Percentiles rank a stretch among this genome's conserved stretches.
Conservation (phyloP, 1,140 invertebrate genomes). For the Halictus rubicundus region DNA sequence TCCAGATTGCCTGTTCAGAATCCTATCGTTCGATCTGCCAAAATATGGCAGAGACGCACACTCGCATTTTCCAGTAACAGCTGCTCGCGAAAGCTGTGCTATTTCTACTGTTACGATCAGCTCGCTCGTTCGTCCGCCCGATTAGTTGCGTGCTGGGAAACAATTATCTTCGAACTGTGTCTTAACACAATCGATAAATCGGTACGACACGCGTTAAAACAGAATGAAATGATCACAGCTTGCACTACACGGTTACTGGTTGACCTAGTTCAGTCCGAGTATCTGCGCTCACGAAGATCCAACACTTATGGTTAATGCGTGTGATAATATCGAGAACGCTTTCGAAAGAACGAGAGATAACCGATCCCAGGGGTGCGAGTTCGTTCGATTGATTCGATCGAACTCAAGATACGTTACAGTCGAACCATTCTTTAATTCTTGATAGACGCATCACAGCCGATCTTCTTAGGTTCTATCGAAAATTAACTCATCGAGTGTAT, state of each 20-base stretch:
- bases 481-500: slow-evolving; percentile 9
- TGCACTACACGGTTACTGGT: slow-evolving; percentile 14
- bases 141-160: not conserved
- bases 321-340: not conserved
- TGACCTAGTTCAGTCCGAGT: slow-evolving; percentile 24
- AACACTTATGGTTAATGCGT: slow-evolving; percentile 28
- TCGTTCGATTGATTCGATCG: not conserved
- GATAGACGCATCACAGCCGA: not conserved
- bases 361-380: not conserved
- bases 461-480: not conserved
- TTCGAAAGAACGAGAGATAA: not conserved
- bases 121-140: not conserved
- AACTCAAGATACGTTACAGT: not conserved
- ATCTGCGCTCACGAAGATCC: slow-evolving; percentile 24
- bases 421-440: not conserved
- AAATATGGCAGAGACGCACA: slow-evolving; percentile 42
- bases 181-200: not conserved
- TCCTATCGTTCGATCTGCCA: slow-evolving; percentile 17
- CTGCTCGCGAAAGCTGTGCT: slow-evolving; percentile 7
- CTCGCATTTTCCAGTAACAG: slow-evolving; percentile 36
- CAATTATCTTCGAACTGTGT: not conserved
- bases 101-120: not conserved
- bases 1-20: not conserved
- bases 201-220: too few relatives aligned
- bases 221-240: slow-evolving; percentile 5